Conservation (phyloP, 2,888 invertebrate species). For the Drosophila yooni region DNA sequence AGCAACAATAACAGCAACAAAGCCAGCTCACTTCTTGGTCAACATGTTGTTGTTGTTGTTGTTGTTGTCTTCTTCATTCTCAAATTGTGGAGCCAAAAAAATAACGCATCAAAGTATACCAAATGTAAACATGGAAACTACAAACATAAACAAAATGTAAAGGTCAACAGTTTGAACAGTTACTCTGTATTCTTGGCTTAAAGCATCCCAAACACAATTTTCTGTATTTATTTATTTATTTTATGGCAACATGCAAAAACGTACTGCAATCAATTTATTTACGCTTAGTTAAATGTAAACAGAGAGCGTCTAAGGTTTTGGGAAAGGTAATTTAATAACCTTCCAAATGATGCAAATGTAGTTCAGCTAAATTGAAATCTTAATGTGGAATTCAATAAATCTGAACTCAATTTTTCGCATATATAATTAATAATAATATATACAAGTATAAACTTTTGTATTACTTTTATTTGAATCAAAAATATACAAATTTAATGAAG, state of each 20-base stretch:
- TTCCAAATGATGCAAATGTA: not conserved
- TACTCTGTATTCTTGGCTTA: not conserved
- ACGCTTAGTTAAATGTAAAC: no score
- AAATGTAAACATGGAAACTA: not conserved
- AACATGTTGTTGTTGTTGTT: not conserved
- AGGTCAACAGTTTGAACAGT: not conserved
- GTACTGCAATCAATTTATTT: not conserved
- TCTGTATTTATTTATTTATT: not conserved
- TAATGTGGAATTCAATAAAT: not conserved
- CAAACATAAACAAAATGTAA: not conserved
- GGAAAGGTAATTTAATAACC: not conserved
- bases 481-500: not conserved
- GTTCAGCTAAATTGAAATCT: not conserved
- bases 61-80: not conserved
- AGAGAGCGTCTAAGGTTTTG: not conserved
- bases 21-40: slow-evolving; percentile 35
- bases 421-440: no score
- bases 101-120: not conserved
- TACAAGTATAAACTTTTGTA: not conserved
- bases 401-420: not conserved
- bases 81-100: not conserved
- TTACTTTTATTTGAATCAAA: not conserved
- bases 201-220: not conserved
- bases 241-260: not conserved
- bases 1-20: slow-evolving; percentile 45